Evolutionary conservation across 2,797 vertebrate genomes (phyloP).

Genomic region (Crenichthys baileyi): DNA sequence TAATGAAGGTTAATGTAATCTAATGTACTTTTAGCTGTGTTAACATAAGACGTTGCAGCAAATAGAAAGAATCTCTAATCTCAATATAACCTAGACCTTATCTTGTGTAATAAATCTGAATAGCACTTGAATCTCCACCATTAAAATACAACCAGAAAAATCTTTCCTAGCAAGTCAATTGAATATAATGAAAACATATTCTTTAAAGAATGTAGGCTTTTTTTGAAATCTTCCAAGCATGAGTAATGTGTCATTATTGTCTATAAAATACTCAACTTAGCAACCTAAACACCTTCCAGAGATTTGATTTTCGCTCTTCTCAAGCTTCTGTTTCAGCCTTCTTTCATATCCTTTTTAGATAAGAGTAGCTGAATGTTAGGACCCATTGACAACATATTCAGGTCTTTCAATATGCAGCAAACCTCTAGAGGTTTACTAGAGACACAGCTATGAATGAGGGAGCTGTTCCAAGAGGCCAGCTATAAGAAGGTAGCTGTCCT

Average conservation of each 20-base stretch:
- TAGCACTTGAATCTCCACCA: neutral
- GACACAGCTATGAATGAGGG: constrained; percentile 66
- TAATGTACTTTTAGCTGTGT: too few species aligned
- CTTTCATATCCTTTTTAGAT: constrained; percentile 53
- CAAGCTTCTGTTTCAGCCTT: constrained; percentile 29
- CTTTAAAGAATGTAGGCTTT: constrained; percentile 20
- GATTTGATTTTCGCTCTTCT: constrained; percentile 10
- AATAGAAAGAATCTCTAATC: neutral
- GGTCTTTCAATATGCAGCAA: constrained; percentile 50
- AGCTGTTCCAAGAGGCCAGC: constrained; percentile 60
- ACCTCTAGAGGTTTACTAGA: constrained; percentile 52
- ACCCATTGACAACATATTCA: constrained; percentile 54
- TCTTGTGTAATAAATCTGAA: neutral
- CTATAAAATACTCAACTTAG: constrained; percentile 18
- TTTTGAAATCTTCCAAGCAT: neutral
- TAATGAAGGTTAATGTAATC: too few species aligned
- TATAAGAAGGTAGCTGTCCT: constrained; percentile 47
- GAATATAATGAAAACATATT: neutral
- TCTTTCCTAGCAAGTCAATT: neutral
- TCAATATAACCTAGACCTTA: neutral
- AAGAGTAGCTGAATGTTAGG: constrained; percentile 44
- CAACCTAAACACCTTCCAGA: constrained; percentile 15
- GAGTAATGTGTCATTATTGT: constrained; percentile 21
- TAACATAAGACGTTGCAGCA: too few species aligned
- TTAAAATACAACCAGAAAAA: neutral